Base-by-base conservation (phyloP, 2,797 vertebrate genomes). In the Phylloscopus collybita region DNA sequence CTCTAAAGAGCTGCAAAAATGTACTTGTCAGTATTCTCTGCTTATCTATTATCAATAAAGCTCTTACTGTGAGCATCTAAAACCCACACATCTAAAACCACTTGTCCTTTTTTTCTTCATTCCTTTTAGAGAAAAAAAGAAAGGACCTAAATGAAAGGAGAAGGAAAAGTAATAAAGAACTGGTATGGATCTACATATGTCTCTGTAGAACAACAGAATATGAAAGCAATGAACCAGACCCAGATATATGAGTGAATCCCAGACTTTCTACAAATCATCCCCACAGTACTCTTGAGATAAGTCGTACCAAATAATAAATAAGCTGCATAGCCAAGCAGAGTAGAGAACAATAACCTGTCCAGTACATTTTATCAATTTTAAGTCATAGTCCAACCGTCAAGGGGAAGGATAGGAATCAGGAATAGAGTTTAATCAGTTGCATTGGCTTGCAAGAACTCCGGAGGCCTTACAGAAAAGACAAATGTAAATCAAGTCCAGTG, bases 311-410 rank as follows among this genome's bases (percentile, higher is more conserved):
- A 80, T 67, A 93, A 79, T 71, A 94, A 86, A 88, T 69, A 85
- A 84, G 57, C 71, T 73, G 67, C 22, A 49, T 76, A 85, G 53
- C 36, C 56, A 76, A 76, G 78, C 71, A 74, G 40, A 82, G 67
- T 60, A 82, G 53, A 89, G 74, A 74, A 92, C 80, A 90, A 87
- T 91, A 95, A 87, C 69, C 56, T 85, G 71, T 82, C 79, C 71
- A 36, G 67, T 50, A 71, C 65, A 59, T 51, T 94, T 95, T 87
- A 82, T 92, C 80, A 64, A 76, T 60, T 86, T 36, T 34, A 86
- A 90, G 45, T 78, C 51, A 42, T 59, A 93, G 79, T 76, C 56
- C 30, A 80, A 44, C 61, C 42, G 53, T 53, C 74, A 87, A 82
- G 32, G 49, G 80, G 67, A 85, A 88, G 71, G 59, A 73, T 26